These are phyloP conservation scores for Helostoma temminkii DNA, from an alignment of 2,797 vertebrate genomes.

Conservation along the genomic window DNA sequence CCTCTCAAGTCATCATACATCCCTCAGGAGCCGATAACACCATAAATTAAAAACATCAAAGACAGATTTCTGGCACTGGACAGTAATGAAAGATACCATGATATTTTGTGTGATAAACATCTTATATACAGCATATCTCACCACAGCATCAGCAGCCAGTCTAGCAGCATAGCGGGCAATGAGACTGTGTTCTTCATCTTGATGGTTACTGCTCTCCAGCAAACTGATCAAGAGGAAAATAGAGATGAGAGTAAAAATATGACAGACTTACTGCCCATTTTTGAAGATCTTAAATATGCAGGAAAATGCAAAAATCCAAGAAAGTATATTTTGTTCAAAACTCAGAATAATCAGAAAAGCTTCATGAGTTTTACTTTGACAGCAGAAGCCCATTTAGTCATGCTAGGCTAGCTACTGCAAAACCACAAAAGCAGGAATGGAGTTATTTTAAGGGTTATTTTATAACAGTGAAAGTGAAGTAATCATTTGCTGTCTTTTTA, in stretches of 20 bases:
- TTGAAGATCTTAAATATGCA: slow-evolving; percentile 15
- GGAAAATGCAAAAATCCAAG: slow-evolving; percentile 7
- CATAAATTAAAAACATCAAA: too few species aligned
- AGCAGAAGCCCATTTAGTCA: slow-evolving; percentile 31
- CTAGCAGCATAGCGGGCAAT: slow-evolving; percentile 98
- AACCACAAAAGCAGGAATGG: slow-evolving; percentile 39
- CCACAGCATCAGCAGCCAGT: slow-evolving; percentile 94
- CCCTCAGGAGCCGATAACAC: slow-evolving; percentile 51
- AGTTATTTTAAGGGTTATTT: slow-evolving; percentile 20
- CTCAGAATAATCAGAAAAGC: slow-evolving; percentile 47
- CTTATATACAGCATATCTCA: slow-evolving; percentile 82
- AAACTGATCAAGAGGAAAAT: slow-evolving; percentile 83
- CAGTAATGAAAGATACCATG: slow-evolving; percentile 44
- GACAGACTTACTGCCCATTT: slow-evolving; percentile 32
- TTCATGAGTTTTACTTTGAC: slow-evolving; percentile 11
- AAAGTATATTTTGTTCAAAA: slow-evolving; percentile 37
- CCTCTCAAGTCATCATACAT: slow-evolving; percentile 59
- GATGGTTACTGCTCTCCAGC: slow-evolving; percentile 92
- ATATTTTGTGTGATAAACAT: slow-evolving; percentile 52
- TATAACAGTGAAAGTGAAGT: slow-evolving; percentile 10
- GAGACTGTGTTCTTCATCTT: slow-evolving; percentile 98
- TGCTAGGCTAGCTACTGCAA: slow-evolving; percentile 37
- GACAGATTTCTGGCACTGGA: slow-evolving; percentile 43
- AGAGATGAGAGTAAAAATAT: slow-evolving; percentile 59
- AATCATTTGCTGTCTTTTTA: slow-evolving; percentile 15